phyloP scores from a whole-genome alignment of 1,140 invertebrate genomes.

The Megalonaias nervosa region DNA sequence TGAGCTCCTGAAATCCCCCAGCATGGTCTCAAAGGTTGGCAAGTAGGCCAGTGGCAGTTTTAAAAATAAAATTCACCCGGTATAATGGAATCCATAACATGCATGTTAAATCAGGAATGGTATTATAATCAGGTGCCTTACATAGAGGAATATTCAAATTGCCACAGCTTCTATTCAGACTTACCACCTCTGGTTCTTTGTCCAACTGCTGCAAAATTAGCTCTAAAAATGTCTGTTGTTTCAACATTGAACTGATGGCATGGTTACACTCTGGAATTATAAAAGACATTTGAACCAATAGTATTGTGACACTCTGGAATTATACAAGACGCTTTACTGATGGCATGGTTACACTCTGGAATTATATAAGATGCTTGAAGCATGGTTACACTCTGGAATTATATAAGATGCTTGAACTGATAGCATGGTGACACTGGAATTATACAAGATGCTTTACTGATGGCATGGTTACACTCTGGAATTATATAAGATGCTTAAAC shows the following conservation, averaged over 20 bases:
- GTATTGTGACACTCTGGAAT: too few relatives aligned
- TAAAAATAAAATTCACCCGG: too few relatives aligned
- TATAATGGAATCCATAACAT: too few relatives aligned
- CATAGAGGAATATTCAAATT: not conserved
- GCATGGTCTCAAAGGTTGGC: too few relatives aligned
- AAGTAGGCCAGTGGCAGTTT: too few relatives aligned
- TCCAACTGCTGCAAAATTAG: constrained; percentile 78
- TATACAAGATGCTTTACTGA: too few relatives aligned
- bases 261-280: constrained; percentile 80
- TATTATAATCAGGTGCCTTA: not conserved
- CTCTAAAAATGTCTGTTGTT: constrained; percentile 85
- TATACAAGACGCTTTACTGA: not conserved
- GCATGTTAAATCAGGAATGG: too few relatives aligned
- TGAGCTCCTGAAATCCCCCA: too few relatives aligned
- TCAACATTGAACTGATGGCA: constrained; percentile 79
- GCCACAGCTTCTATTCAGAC: constrained; percentile 8
- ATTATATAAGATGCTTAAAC: too few relatives aligned
- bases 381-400: not conserved
- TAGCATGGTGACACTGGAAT: not conserved
- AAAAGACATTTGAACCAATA: not conserved
- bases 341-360: not conserved
- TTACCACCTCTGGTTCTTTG: constrained; percentile 71
- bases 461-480: too few relatives aligned
- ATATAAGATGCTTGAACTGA: not conserved
- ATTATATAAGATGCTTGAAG: not conserved